phyloP scores from a whole-genome alignment of 2,888 invertebrate species.

The Rotaria socialis region DNA sequence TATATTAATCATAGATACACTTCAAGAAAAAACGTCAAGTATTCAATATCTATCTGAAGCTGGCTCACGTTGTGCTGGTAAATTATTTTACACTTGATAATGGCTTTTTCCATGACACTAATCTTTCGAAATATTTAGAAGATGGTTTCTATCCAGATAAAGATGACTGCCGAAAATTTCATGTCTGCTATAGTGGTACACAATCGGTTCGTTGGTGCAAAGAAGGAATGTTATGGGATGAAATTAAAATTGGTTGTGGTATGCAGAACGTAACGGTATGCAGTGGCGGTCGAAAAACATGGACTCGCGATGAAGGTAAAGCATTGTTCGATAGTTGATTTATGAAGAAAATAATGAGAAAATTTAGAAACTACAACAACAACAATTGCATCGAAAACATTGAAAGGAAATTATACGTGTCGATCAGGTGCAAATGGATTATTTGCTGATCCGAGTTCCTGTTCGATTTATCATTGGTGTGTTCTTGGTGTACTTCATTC shows the following conservation, averaged over 20 bases:
- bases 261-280: neutral
- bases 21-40: neutral
- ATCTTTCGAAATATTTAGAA: constrained; percentile 7
- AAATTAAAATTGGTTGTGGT: neutral
- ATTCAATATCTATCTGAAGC: neutral
- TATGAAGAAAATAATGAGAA: neutral
- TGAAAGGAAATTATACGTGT: neutral
- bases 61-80: neutral
- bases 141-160: constrained; percentile 46
- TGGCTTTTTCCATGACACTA: too few species aligned
- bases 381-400: neutral
- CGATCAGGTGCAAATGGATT: neutral
- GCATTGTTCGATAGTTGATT: neutral
- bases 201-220: constrained; percentile 46
- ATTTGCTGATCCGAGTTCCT: constrained; percentile 18
- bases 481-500: neutral
- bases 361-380: neutral
- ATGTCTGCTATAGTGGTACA: constrained; percentile 44
- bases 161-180: constrained; percentile 45
- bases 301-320: neutral
- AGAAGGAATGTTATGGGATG: constrained; percentile 39
- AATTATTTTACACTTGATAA: neutral
- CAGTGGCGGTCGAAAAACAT: neutral
- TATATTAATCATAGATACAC: neutral
- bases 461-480: constrained; percentile 9